These are phyloP conservation scores for Papilio elwesi DNA, from an alignment of 2,888 invertebrate genomes.

Conservation along the genomic window DNA sequence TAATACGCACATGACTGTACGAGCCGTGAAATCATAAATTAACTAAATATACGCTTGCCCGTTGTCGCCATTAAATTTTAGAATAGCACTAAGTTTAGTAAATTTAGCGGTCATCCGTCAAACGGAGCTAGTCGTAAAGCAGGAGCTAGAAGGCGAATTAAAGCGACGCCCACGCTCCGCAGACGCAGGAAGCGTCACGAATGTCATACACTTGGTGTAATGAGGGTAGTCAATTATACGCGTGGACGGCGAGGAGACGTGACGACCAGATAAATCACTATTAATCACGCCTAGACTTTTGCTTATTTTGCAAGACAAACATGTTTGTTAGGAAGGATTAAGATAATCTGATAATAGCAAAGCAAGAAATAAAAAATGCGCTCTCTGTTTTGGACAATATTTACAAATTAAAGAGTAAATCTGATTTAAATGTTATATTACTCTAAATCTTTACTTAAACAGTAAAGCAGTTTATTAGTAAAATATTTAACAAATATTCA, in stretches of 20 bases:
- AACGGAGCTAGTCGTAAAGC: conserved; percentile 25
- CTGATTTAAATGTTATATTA: too few relatives aligned
- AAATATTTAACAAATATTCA: background rate
- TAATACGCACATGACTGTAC: conserved; percentile 14
- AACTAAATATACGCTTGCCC: conserved; percentile 34
- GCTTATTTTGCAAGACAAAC: conserved; percentile 18
- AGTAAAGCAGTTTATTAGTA: too few relatives aligned
- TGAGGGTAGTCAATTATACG: conserved; percentile 59
- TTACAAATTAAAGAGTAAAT: too few relatives aligned
- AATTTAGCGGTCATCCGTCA: conserved; percentile 37
- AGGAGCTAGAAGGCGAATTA: conserved; percentile 44
- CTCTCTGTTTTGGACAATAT: too few relatives aligned
- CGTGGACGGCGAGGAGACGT: conserved; percentile 41
- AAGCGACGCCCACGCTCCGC: conserved; percentile 42
- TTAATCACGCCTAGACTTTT: conserved; percentile 35
- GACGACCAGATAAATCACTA: conserved; percentile 33
- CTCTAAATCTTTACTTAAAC: too few relatives aligned
- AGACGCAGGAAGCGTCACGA: conserved; percentile 49
- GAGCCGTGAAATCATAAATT: conserved; percentile 32
- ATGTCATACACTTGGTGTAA: conserved; percentile 58
- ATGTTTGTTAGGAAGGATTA: background rate
- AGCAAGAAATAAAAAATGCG: background rate
- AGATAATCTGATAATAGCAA: background rate
- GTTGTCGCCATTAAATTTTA: conserved; percentile 35
- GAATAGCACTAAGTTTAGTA: conserved; percentile 29